phyloP scores from a whole-genome alignment of 35 echinoderm and acorn worm species.

The Heliocidaris tuberculata region DNA sequence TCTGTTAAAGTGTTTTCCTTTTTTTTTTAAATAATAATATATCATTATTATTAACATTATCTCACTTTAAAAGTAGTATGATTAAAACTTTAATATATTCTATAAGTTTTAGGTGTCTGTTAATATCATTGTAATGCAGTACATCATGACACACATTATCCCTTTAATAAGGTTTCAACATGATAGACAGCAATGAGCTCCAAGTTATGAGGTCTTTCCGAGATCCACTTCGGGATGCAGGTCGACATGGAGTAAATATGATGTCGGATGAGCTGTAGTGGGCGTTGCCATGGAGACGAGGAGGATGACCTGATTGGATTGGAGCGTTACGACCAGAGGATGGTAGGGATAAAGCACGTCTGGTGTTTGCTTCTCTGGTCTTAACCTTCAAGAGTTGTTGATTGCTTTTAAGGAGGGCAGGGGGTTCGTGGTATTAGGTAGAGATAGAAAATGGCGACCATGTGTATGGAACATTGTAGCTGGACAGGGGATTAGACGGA shows the following conservation, averaged over 20 bases:
- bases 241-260: conserved; percentile 30
- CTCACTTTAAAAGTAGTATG: too few species aligned
- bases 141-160: not conserved
- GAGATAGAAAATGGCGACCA: not conserved
- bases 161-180: not conserved
- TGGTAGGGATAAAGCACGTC: not conserved
- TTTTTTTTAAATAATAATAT: too few species aligned
- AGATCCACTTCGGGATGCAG: conserved; percentile 22
- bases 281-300: not conserved
- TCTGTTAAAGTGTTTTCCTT: too few species aligned
- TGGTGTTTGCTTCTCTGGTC: not conserved
- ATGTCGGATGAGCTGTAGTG: conserved; percentile 14
- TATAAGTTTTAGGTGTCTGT: not conserved
- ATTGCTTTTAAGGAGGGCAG: not conserved
- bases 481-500: not conserved
- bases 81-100: too few species aligned
- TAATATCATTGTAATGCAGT: not conserved
- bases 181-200: not conserved
- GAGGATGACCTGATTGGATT: conserved; percentile 19
- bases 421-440: not conserved
- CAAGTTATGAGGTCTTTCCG: conserved; percentile 7
- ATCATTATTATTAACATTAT: too few species aligned
- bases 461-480: not conserved
- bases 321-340: not conserved
- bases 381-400: conserved; percentile 28